phyloP scores from a whole-genome alignment of 2,113 vertebrate species.

The Oenanthe oenanthe region DNA sequence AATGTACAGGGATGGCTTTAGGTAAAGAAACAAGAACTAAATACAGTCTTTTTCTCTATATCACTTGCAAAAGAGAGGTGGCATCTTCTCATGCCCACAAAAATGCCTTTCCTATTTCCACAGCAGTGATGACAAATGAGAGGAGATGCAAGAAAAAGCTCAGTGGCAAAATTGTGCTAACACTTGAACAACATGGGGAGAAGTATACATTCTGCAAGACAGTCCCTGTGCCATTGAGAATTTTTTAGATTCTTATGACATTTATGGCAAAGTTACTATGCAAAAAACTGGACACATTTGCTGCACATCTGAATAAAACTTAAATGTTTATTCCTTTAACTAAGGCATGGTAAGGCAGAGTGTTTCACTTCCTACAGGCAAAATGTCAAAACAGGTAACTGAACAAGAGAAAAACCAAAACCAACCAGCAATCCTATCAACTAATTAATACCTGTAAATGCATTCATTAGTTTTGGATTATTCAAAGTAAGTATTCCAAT shows the following conservation, averaged over 20 bases:
- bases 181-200: accelerated
- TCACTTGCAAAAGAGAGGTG: neutral
- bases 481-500: constrained; percentile 89
- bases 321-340: neutral
- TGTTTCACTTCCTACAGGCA: neutral
- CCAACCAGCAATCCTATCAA: neutral
- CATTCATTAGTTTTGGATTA: constrained; percentile 90
- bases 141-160: neutral
- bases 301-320: neutral
- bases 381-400: neutral
- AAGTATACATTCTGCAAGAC: neutral
- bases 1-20: neutral
- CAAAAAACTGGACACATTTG: neutral
- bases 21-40: neutral
- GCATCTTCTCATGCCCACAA: neutral
- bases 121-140: neutral
- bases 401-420: neutral
- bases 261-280: neutral
- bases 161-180: neutral
- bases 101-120: neutral
- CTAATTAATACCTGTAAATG: constrained; percentile 85
- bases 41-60: neutral
- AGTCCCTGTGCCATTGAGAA: neutral
- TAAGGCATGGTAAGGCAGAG: neutral
- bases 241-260: neutral